phyloP scores from a whole-genome alignment of 2,113 vertebrate species.

The human region GRCh38 chr7:92572001-92572500 shows the following conservation, averaged over 20 bases:
- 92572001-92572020: not conserved
- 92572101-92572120: not conserved
- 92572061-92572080: constrained; percentile 5
- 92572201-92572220: not conserved
- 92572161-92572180: not conserved
- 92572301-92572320: not conserved
- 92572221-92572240: not conserved
- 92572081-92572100: not conserved
- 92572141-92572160: not conserved
- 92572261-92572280: not conserved
- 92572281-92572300: not conserved
- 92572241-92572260: not conserved
- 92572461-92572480: no score
- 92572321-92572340: not conserved
- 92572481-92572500: no score
- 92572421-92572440: not conserved
- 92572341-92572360: not conserved
- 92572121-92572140: not conserved
- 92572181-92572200: not conserved
- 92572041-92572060: not conserved
- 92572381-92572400: not conserved
- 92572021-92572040: constrained; percentile 38
- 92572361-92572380: not conserved
- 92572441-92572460: no score
- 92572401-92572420: not conserved